Percentiles rank a stretch among this genome's conserved stretches.
These are phyloP conservation scores for Daubentonia madagascariensis DNA, from an alignment of 2,113 vertebrate genomes.

Conservation along the genomic window DNA sequence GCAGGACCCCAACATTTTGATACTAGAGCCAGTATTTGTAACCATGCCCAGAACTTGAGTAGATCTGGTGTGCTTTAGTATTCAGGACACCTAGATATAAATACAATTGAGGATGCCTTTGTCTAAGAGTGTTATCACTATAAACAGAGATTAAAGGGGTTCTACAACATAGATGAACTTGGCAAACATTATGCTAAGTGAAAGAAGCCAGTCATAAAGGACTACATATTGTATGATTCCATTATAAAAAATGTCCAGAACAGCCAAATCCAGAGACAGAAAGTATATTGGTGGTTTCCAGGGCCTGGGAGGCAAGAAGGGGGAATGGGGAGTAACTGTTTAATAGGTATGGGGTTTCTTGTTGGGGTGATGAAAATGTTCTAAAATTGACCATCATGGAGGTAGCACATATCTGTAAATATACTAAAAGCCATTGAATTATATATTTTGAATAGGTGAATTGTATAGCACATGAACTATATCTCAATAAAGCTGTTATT, in stretches of 20 bases:
- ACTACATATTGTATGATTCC: rapidly evolving
- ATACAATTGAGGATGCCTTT: background rate
- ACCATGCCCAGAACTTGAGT: background rate
- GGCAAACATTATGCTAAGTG: background rate
- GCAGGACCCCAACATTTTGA: background rate
- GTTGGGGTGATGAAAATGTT: background rate
- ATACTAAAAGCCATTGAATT: background rate
- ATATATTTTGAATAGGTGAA: background rate
- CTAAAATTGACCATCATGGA: background rate
- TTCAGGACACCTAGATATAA: background rate
- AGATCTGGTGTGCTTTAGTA: background rate
- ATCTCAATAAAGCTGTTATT: background rate
- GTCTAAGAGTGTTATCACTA: background rate
- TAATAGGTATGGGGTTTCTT: background rate
- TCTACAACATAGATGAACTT: background rate
- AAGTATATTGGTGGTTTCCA: conserved; percentile 73
- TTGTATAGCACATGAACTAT: background rate
- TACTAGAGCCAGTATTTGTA: background rate
- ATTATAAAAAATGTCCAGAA: background rate
- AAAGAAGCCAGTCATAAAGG: background rate
- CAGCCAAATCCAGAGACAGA: background rate
- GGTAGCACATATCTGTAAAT: background rate
- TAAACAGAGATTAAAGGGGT: background rate
- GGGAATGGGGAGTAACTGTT: background rate
- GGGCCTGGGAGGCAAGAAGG: background rate